phyloP scores from a whole-genome alignment of 2,113 vertebrate genomes.

The Dromas ardeola region DNA sequence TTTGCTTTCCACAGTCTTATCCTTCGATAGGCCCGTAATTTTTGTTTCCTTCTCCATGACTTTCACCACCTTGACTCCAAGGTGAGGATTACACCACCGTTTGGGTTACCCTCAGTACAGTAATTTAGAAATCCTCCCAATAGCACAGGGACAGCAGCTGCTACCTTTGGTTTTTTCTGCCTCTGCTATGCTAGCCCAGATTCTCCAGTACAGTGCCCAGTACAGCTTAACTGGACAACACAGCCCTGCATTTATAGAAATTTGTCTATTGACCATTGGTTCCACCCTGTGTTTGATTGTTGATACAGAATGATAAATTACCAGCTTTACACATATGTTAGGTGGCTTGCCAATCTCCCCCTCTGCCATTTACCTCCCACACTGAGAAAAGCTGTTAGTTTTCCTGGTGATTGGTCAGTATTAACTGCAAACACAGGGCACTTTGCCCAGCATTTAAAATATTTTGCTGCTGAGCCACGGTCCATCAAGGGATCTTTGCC shows the following conservation, averaged over 20 bases:
- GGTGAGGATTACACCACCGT: neutral
- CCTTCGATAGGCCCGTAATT: neutral
- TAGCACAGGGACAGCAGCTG: neutral
- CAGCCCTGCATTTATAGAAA: neutral
- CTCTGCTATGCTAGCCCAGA: neutral
- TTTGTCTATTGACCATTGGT: neutral
- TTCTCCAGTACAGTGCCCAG: neutral
- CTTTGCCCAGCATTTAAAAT: neutral
- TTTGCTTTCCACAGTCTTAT: neutral
- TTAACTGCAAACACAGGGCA: neutral
- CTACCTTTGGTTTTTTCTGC: neutral
- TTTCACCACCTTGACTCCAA: neutral
- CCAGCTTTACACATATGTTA: neutral
- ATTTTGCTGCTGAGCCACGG: neutral
- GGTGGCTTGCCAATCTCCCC: neutral
- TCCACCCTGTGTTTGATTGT: neutral
- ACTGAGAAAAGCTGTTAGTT: neutral
- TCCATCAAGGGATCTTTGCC: neutral
- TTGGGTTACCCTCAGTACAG: neutral
- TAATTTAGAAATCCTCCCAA: neutral
- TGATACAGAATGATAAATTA: neutral
- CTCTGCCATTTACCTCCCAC: neutral
- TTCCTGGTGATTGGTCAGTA: neutral
- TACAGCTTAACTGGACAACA: neutral
- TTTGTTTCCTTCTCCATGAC: neutral